phyloP scores from a whole-genome alignment of 2,113 vertebrate species.

The Arenaria interpres region DNA sequence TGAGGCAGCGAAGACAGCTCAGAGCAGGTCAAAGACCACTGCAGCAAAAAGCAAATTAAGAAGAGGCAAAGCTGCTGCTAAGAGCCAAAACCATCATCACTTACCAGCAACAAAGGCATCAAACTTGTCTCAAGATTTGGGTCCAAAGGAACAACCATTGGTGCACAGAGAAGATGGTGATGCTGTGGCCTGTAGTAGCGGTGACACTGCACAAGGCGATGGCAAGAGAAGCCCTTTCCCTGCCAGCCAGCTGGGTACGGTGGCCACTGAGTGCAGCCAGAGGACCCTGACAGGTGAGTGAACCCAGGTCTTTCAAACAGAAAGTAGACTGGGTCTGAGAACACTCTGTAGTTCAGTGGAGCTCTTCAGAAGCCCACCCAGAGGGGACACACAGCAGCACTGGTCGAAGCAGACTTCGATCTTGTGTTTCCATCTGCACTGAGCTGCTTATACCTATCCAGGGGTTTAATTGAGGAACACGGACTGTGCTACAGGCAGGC shows the following conservation, averaged over 20 bases:
- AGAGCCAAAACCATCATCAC: background rate
- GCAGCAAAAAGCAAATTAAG: constrained; percentile 24
- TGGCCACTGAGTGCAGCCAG: background rate
- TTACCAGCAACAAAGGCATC: constrained; percentile 2
- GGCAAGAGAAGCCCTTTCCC: background rate
- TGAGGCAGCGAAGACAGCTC: constrained; percentile 1
- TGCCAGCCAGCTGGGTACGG: background rate
- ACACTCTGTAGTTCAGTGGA: background rate
- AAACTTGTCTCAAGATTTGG: background rate
- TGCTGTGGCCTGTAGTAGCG: background rate
- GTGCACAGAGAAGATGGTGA: background rate
- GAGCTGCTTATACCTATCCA: background rate
- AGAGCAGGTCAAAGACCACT: background rate
- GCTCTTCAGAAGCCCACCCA: background rate
- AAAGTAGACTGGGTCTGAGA: background rate
- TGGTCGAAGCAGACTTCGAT: background rate
- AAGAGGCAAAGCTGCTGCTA: constrained; percentile 37
- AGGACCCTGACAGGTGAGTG: constrained; percentile 60
- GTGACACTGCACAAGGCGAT: background rate
- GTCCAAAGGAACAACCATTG: background rate
- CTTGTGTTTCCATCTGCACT: background rate
- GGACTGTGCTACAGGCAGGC: background rate
- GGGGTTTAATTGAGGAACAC: background rate
- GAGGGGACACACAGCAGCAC: background rate
- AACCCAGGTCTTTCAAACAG: background rate